phyloP scores from a whole-genome alignment of 2,888 invertebrate species.

The Leptinotarsa juncta region DNA sequence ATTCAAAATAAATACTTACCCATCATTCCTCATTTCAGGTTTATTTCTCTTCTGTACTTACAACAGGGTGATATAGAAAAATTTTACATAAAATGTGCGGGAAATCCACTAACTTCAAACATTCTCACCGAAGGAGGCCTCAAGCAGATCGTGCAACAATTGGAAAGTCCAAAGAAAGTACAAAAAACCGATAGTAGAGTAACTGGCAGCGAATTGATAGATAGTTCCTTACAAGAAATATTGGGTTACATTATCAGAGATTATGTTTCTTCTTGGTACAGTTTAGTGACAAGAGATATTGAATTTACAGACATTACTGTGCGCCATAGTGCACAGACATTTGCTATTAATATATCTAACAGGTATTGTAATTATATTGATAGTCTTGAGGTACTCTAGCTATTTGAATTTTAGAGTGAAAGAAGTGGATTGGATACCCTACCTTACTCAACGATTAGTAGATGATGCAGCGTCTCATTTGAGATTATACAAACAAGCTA shows the following conservation, averaged over 20 bases:
- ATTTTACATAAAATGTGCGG: slow-evolving; percentile 60
- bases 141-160: slow-evolving; percentile 56
- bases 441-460: slow-evolving; percentile 86
- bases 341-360: slow-evolving; percentile 78
- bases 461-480: slow-evolving; percentile 93
- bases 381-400: neutral
- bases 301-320: slow-evolving; percentile 78
- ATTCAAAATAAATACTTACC: slow-evolving; percentile 1
- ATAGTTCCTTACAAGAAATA: slow-evolving; percentile 87
- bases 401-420: slow-evolving; percentile 69
- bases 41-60: slow-evolving; percentile 63
- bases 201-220: slow-evolving; percentile 87
- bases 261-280: slow-evolving; percentile 83
- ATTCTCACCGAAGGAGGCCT: slow-evolving; percentile 63
- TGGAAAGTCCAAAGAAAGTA: slow-evolving; percentile 58
- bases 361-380: slow-evolving; percentile 67
- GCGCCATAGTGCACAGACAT: slow-evolving; percentile 76
- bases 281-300: slow-evolving; percentile 76
- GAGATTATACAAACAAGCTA: slow-evolving; percentile 85
- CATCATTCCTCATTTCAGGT: slow-evolving; percentile 52
- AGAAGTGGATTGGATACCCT: slow-evolving; percentile 91
- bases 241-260: slow-evolving; percentile 84
- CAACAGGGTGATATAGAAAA: slow-evolving; percentile 62
- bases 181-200: slow-evolving; percentile 72
- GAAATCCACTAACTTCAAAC: slow-evolving; percentile 61